Evolutionary conservation across 2,888 invertebrate species (phyloP).

Genomic region (Torymus aiolomorphi): DNA sequence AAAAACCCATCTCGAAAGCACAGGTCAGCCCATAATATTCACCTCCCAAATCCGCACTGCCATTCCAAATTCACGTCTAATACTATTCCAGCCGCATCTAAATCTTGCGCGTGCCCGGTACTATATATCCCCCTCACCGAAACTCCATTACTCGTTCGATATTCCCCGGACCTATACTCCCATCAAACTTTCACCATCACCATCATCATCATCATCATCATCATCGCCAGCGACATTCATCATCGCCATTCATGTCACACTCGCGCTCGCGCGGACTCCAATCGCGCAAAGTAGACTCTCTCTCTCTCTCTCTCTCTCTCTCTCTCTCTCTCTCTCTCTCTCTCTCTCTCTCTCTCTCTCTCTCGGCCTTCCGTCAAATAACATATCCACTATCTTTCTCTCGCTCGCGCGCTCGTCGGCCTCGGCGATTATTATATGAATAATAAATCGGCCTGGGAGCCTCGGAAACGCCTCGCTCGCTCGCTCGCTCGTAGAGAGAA

Average conservation of each 20-base stretch:
- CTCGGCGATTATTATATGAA: conserved; percentile 69
- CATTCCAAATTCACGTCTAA: too few relatives aligned
- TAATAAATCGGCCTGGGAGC: conserved; percentile 71
- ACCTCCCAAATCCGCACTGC: too few relatives aligned
- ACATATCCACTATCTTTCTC: conserved; percentile 19
- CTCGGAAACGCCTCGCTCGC: background rate
- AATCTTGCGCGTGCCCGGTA: too few relatives aligned
- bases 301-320: conserved; percentile 7
- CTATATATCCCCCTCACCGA: too few relatives aligned
- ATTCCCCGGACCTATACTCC: too few relatives aligned
- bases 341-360: background rate
- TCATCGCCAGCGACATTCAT: conserved; percentile 1
- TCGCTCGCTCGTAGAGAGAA: background rate
- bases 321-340: background rate
- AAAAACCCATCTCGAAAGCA: too few relatives aligned
- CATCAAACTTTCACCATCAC: conserved; percentile 18
- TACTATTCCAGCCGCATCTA: too few relatives aligned
- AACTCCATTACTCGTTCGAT: too few relatives aligned
- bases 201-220: background rate
- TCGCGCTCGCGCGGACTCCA: conserved; percentile 19
- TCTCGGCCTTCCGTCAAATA: background rate
- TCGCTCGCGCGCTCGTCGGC: conserved; percentile 15
- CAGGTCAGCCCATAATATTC: too few relatives aligned
- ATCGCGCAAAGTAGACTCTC: conserved; percentile 25
- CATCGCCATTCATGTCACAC: conserved; percentile 29